Base-by-base conservation (phyloP, 2,113 vertebrate species). In the Clarias macrocephalus region DNA sequence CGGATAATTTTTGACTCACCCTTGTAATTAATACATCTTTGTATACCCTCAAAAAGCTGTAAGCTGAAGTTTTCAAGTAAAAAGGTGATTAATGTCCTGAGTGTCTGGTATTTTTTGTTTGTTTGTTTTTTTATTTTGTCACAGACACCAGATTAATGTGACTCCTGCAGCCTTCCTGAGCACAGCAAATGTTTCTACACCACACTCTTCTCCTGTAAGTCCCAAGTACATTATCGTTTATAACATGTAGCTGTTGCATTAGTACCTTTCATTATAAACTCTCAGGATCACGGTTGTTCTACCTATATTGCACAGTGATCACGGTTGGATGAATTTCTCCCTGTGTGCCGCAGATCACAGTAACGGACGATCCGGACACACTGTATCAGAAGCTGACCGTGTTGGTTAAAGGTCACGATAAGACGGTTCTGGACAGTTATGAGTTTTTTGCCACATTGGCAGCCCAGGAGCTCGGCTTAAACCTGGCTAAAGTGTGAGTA, bases 391-490 rank as follows among this genome's bases (percentile, higher is more conserved):
- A 93, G 83, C 88, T 99, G 85, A 95, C 95, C 0, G 92, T 99
- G 90, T 90, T 97, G 92, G 96, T 98, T 83, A 99, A 99, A 94
- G 94, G 96, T 86, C 98, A 99, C 0, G 97, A 99, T 93, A 95
- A 88, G 85, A 91, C 97, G 1, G 97, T 99, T 28, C 91, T 99
- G 94, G 96, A 99, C 92, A 99, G 98, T 92, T 99, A 99, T 8
- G 96, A 99, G 87, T 97, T 96, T 87, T 99, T 99, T 80, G 96
- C 95, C 1, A 95, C 96, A 30, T 93, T 97, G 92, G 96, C 98
- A 79, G 98, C 98, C 30, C 94, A 96, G 87, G 97, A 98, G 92
- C 96, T 99, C 86, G 97, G 96, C 62, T 93, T 99, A 85, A 94
- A 90, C 76, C 25, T 99, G 89, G 93, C 92, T 90, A 96, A 96